These are phyloP conservation scores for Mustela lutreola DNA, from an alignment of 2,113 vertebrate genomes.

Conservation along the genomic window DNA sequence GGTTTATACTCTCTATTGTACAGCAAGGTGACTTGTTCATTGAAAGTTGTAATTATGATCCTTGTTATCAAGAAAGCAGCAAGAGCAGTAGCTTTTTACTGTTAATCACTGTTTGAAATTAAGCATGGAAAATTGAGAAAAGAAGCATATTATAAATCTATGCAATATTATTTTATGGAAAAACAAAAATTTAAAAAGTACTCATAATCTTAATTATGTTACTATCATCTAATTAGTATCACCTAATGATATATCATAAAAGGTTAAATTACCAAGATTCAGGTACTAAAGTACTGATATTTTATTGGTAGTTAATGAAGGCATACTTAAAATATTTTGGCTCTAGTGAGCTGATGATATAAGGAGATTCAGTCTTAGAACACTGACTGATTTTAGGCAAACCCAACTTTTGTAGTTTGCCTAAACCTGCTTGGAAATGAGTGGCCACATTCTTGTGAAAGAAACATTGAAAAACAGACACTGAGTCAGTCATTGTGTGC, in stretches of 20 bases:
- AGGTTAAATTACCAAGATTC: background rate
- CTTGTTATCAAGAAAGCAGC: background rate
- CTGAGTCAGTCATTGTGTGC: background rate
- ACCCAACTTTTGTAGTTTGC: background rate
- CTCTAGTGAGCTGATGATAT: background rate
- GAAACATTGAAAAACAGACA: background rate
- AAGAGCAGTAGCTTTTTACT: background rate
- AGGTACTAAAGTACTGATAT: background rate
- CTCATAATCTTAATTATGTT: background rate
- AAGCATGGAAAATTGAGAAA: background rate
- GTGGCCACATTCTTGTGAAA: background rate
- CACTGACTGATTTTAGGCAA: background rate
- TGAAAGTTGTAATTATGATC: background rate
- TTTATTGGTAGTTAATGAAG: background rate
- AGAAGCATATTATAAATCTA: background rate
- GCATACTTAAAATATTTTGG: background rate
- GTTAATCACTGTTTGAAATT: background rate
- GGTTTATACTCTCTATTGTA: background rate
- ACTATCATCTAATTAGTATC: background rate
- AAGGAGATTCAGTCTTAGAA: background rate
- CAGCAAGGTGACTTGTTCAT: background rate
- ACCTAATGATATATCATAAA: background rate
- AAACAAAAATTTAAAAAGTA: background rate
- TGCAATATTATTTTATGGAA: background rate
- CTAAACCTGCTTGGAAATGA: background rate